phyloP scores from a whole-genome alignment of 1,140 invertebrate species.

The Aphidius gifuensis region DNA sequence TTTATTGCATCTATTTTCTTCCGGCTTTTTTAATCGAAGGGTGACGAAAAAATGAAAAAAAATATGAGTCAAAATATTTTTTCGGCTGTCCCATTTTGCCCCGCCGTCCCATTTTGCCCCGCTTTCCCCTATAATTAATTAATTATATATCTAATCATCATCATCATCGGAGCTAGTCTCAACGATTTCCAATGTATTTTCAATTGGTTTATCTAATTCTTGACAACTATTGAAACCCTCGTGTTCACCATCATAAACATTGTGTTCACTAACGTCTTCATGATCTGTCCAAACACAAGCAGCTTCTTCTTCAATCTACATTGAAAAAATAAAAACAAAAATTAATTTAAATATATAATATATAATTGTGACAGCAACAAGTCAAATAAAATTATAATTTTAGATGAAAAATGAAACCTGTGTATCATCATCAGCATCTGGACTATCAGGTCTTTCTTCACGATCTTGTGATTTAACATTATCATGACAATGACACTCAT shows the following conservation, averaged over 20 bases:
- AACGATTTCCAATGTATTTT: slow-evolving; percentile 22
- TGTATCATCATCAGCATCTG: slow-evolving; percentile 41
- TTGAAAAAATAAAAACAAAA: slow-evolving; percentile 4
- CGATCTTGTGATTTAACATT: slow-evolving; percentile 34
- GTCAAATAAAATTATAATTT: not conserved
- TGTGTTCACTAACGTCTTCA: slow-evolving; percentile 24
- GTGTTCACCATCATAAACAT: slow-evolving; percentile 36
- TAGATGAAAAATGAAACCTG: slow-evolving; percentile 29
- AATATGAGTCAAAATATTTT: no score
- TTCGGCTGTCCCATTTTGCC: no score
- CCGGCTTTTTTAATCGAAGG: no score
- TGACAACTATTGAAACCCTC: slow-evolving; percentile 26
- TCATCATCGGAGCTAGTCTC: slow-evolving; percentile 28
- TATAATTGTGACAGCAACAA: not conserved
- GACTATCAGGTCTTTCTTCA: slow-evolving; percentile 42
- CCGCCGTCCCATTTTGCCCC: no score
- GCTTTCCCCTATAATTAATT: no score
- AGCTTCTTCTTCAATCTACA: slow-evolving; percentile 39
- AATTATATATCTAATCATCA: slow-evolving; percentile 29
- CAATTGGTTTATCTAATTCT: slow-evolving; percentile 19
- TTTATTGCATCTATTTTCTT: no score
- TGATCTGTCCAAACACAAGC: slow-evolving; percentile 31
- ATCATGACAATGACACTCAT: slow-evolving; percentile 29
- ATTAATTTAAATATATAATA: not conserved
- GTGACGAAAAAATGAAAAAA: no score